These are phyloP conservation scores for Todiramphus saurophagus DNA, from an alignment of 2,113 vertebrate species.

Conservation along the genomic window DNA sequence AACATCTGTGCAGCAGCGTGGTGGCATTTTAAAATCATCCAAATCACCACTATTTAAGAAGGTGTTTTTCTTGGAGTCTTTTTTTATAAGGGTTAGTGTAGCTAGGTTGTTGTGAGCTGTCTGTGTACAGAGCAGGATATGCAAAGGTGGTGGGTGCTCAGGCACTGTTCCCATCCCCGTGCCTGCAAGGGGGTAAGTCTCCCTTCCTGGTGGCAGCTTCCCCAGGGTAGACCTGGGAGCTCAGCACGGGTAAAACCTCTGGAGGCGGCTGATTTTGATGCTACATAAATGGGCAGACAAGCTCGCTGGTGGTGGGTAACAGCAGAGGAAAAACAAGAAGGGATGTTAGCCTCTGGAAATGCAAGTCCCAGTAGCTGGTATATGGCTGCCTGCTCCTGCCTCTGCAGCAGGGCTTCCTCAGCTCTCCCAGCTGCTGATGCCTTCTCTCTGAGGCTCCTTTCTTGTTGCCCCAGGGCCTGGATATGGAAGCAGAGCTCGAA, in stretches of 20 bases:
- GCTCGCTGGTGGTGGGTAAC: accelerated
- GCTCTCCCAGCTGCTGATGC: not conserved
- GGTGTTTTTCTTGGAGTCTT: not conserved
- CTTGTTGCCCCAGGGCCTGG: not conserved
- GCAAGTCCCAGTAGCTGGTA: not conserved
- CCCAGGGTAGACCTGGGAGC: not conserved
- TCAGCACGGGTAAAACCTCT: not conserved
- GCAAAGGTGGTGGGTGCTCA: not conserved
- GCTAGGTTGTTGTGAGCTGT: not conserved
- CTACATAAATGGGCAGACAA: not conserved
- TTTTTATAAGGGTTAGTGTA: not conserved
- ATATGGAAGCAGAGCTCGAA: not conserved
- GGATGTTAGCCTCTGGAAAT: not conserved
- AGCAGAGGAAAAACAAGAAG: not conserved
- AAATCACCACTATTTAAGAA: not conserved
- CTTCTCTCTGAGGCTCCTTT: not conserved
- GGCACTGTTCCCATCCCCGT: accelerated
- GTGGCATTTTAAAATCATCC: not conserved
- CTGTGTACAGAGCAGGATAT: not conserved
- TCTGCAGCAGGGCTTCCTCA: not conserved
- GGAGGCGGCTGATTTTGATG: not conserved
- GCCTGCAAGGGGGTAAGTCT: not conserved
- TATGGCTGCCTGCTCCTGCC: not conserved
- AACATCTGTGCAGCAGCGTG: accelerated
- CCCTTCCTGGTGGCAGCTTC: not conserved